Evolutionary conservation across 1,140 invertebrate species (phyloP).

Genomic region (Ectropis grisescens): DNA sequence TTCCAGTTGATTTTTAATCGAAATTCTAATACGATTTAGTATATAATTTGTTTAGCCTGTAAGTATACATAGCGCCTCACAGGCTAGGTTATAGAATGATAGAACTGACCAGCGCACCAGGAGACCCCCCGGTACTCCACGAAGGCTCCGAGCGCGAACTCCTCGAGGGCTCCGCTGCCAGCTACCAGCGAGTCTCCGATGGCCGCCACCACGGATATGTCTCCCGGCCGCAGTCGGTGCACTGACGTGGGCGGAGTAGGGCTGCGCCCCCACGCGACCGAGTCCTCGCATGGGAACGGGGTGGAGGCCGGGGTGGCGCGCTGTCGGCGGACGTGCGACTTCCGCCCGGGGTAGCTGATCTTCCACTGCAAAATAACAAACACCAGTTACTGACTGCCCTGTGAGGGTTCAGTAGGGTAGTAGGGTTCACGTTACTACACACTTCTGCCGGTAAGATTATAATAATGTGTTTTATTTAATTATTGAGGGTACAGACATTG

Average conservation of each 20-base stretch:
- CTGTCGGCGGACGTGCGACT: slow-evolving; percentile 48
- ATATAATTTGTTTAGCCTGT: too few relatives aligned
- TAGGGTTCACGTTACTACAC: too few relatives aligned
- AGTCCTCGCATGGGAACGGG: slow-evolving; percentile 44
- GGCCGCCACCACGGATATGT: slow-evolving; percentile 83
- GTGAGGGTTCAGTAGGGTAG: too few relatives aligned
- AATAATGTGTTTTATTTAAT: too few relatives aligned
- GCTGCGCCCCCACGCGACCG: slow-evolving; percentile 35
- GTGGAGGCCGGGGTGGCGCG: slow-evolving; percentile 33
- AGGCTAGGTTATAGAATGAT: too few relatives aligned
- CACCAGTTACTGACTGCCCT: too few relatives aligned
- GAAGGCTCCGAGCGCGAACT: slow-evolving; percentile 79
- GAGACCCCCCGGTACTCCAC: slow-evolving; percentile 84
- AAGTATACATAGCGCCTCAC: too few relatives aligned
- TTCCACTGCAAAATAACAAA: slow-evolving; percentile 23
- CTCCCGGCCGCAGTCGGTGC: slow-evolving; percentile 75
- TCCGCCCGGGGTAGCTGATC: slow-evolving; percentile 40
- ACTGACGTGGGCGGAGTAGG: slow-evolving; percentile 39
- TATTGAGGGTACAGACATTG: too few relatives aligned
- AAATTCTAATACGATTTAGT: too few relatives aligned
- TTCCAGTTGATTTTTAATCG: too few relatives aligned
- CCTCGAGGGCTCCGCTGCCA: slow-evolving; percentile 81
- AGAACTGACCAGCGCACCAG: slow-evolving; percentile 83
- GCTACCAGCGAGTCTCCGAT: slow-evolving; percentile 86
- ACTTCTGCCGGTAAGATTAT: too few relatives aligned